These are phyloP conservation scores for Acanthosepion esculentum DNA, from an alignment of 2,888 invertebrate genomes.

Conservation along the genomic window DNA sequence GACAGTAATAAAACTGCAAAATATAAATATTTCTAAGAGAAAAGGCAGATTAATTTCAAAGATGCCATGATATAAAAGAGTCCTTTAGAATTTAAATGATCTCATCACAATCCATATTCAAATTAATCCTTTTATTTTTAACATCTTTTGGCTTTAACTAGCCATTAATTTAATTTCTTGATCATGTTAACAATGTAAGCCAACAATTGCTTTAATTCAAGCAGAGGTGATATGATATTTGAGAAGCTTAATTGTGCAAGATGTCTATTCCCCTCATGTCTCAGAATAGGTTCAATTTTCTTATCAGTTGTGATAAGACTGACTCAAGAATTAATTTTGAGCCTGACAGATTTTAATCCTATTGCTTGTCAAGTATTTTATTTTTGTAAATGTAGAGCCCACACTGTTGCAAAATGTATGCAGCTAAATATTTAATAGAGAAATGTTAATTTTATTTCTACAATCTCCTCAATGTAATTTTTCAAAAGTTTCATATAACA, in stretches of 20 bases:
- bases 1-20: no score
- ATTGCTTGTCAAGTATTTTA: background rate
- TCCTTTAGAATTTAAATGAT: background rate
- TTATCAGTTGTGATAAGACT: background rate
- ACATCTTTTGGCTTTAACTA: background rate
- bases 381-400: no score
- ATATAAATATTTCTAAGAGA: background rate
- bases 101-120: background rate
- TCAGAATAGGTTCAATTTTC: background rate
- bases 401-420: no score
- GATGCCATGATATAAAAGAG: background rate
- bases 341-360: conserved; percentile 2
- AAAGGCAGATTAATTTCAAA: background rate
- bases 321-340: background rate
- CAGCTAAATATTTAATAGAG: no score
- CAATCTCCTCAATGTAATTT: no score
- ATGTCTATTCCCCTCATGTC: background rate
- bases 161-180: conserved; percentile 15
- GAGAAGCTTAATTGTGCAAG: background rate
- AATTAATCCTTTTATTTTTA: background rate
- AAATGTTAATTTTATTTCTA: no score
- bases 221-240: background rate
- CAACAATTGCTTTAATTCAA: conserved; percentile 15
- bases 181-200: background rate
- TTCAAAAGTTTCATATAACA: no score